Conservation (phyloP, 2,113 vertebrate species). For the Helogale parvula region DNA sequence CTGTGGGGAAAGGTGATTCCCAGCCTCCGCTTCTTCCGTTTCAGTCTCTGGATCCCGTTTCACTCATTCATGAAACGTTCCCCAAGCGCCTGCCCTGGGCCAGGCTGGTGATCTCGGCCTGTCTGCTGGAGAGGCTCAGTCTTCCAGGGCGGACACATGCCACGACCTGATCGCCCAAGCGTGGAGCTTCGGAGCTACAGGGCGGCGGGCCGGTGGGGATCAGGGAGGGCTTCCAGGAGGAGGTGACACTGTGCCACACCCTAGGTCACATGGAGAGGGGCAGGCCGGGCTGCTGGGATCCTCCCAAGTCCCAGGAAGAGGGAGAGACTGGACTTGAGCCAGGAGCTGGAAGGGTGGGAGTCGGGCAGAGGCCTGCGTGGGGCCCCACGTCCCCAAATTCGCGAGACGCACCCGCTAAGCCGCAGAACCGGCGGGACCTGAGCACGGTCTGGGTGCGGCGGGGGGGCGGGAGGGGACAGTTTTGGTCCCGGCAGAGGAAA, state of each 20-base stretch:
- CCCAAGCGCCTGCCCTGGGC: background rate
- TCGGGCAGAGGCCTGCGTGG: no score
- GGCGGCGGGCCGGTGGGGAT: background rate
- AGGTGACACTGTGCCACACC: accelerated
- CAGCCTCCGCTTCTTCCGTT: background rate
- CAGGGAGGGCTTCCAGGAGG: background rate
- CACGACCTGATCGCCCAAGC: accelerated
- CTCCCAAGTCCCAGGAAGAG: background rate
- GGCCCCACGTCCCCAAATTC: background rate
- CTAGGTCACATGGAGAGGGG: accelerated
- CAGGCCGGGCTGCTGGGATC: background rate
- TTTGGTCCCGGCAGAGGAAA: background rate
- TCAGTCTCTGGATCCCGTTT: background rate
- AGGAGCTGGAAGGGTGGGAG: background rate
- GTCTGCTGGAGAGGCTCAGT: background rate
- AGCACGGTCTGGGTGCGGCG: background rate
- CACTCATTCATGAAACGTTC: background rate
- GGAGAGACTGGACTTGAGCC: background rate
- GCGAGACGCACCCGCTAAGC: accelerated
- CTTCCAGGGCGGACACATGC: accelerated
- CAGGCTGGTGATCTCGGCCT: accelerated
- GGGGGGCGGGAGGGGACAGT: background rate
- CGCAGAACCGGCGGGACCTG: background rate
- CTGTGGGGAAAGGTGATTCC: background rate
- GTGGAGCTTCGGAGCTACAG: accelerated